Evolutionary conservation across 2,113 vertebrate genomes (phyloP), one percentile per base, ranked within the genome.

Genomic region (Grammomys dolichurus): DNA sequence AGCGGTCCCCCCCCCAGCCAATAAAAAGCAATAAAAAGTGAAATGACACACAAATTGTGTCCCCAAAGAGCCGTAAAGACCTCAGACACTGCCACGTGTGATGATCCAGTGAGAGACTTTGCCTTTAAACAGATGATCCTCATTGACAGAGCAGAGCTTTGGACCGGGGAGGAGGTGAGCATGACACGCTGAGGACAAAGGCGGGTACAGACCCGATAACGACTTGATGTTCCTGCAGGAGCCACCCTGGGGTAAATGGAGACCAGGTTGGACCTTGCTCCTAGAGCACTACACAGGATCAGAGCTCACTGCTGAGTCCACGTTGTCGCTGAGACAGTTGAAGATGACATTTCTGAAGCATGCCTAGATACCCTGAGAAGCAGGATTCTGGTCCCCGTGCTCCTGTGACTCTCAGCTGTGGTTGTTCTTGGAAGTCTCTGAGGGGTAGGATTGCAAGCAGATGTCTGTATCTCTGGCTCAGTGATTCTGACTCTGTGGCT

Each of bases 1-100:
- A 77, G 90, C 93, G 63, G 28, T 69, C 46, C 95, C 96, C 46
- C 95, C 96, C 33, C 26, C 89, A 80, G 94, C 96, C 75, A 95
- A 97, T 97, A 97, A 97, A 98, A 97, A 82, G 95, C 97, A 97
- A 97, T 97, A 96, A 95, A 97, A 80, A 31, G 60, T 20, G 22
- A 93, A 97, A 90, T 3, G 56, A 96, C 86, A 88, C 11, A 22
- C 96, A 96, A 97, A 97, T 93, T 48, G 96, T 89, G 26, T 98
- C 98, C 98, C 98, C n/a, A 7, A 97, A 96, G 98, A 97, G 96
- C 58, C 0, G 3, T 97, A 91, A 97, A 98, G 91, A 4, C 40
- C 97, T 56, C 31, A 90, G 93, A 87, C 67, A 86, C 65, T 16
- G 94, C 92, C 89, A 65, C 88, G 0, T 40, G 94, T 2, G 33